A percentile compares a stretch with the other conserved stretches of the same genome.
Conservation (phyloP, 2,113 vertebrate genomes). For the Aldabrachelys gigantea region DNA sequence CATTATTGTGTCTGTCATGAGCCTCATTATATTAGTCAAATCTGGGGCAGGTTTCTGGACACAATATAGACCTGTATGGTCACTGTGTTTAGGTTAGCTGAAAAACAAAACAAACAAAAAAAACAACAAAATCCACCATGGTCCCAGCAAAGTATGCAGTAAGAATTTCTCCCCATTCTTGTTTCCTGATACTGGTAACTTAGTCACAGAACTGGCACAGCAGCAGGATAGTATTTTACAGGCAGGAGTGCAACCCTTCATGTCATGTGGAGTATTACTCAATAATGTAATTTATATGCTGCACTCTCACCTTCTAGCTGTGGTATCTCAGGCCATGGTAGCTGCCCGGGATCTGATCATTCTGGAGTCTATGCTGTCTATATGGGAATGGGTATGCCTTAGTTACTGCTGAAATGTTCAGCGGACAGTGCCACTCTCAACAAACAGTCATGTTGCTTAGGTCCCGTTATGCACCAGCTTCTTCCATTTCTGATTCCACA, state of each 20-base stretch:
- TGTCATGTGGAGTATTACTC: not conserved
- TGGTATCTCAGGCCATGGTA: not conserved
- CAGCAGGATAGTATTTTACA: fast-evolving
- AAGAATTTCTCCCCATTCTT: not conserved
- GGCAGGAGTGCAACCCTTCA: not conserved
- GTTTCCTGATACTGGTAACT: not conserved
- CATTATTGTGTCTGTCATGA: not conserved
- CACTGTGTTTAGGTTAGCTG: not conserved
- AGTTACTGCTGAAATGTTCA: fast-evolving
- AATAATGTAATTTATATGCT: not conserved
- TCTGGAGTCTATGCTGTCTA: not conserved
- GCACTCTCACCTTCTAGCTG: not conserved
- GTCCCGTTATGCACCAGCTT: not conserved
- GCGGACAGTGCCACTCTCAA: not conserved
- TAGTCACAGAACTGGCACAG: not conserved
- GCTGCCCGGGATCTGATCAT: fast-evolving
- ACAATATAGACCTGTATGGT: not conserved
- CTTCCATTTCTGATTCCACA: not conserved
- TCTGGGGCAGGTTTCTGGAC: not conserved
- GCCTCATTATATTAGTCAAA: not conserved
- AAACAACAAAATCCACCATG: not conserved
- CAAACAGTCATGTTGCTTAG: not conserved
- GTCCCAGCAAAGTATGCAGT: not conserved
- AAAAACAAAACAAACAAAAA: not conserved
- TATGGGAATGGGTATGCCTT: fast-evolving